These are phyloP conservation scores for Lucinisca nassula DNA, from an alignment of 2,888 invertebrate species.

Conservation along the genomic window DNA sequence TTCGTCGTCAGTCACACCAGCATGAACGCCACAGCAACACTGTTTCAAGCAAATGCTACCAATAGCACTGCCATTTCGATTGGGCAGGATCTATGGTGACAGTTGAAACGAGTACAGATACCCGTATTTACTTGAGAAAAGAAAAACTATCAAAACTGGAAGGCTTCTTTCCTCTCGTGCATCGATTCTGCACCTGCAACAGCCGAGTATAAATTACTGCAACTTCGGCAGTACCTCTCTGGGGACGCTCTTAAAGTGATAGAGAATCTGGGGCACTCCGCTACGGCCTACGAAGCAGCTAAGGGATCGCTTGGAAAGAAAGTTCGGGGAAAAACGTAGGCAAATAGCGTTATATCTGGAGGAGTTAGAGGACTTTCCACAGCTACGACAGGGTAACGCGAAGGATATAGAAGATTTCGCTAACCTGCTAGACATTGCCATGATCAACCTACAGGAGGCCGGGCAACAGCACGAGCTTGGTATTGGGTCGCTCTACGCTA, in stretches of 20 bases:
- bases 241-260: slow-evolving; percentile 44
- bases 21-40: not conserved
- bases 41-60: not conserved
- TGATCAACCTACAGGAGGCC: slow-evolving; percentile 51
- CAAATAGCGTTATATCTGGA: too few relatives aligned
- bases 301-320: too few relatives aligned
- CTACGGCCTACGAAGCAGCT: too few relatives aligned
- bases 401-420: slow-evolving; percentile 41
- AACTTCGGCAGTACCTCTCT: slow-evolving; percentile 58
- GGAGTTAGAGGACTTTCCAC: too few relatives aligned
- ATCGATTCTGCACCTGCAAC: slow-evolving; percentile 56
- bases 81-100: slow-evolving; percentile 48
- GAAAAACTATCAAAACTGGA: slow-evolving; percentile 47
- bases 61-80: not conserved
- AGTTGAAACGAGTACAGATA: slow-evolving; percentile 49
- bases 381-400: slow-evolving; percentile 9
- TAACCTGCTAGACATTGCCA: slow-evolving; percentile 50
- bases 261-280: slow-evolving; percentile 49
- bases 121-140: slow-evolving; percentile 57
- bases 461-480: slow-evolving; percentile 8
- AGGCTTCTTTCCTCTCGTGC: slow-evolving; percentile 44
- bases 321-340: too few relatives aligned
- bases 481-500: slow-evolving; percentile 36
- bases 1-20: not conserved
- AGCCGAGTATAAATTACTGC: slow-evolving; percentile 58